Evolutionary conservation across 2,113 vertebrate genomes (phyloP).

Genomic region (Theristicus caerulescens): DNA sequence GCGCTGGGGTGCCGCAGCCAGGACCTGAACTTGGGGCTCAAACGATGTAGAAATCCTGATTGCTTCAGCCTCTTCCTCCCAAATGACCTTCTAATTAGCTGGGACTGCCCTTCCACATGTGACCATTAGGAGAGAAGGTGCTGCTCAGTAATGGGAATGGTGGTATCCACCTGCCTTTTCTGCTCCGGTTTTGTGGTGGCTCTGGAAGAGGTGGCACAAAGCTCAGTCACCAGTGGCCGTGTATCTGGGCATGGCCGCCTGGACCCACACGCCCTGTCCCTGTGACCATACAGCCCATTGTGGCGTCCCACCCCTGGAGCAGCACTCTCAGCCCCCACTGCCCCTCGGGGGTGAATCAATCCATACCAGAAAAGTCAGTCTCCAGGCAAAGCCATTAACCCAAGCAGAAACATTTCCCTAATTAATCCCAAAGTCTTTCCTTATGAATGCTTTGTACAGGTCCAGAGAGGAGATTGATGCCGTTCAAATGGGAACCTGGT

Average conservation of each 20-base stretch:
- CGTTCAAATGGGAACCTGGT: neutral
- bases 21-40: neutral
- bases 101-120: neutral
- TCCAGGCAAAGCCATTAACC: neutral
- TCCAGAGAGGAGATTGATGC: neutral
- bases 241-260: neutral
- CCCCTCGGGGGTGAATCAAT: neutral
- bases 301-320: neutral
- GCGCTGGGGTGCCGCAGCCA: rapidly evolving
- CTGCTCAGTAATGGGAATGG: neutral
- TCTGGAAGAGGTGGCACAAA: neutral
- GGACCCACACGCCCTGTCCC: neutral
- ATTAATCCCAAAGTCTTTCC: neutral
- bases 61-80: neutral
- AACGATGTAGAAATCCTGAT: neutral
- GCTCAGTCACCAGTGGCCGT: neutral
- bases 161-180: neutral
- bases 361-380: neutral
- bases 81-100: neutral
- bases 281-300: neutral
- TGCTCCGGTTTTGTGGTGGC: neutral
- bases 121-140: neutral
- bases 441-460: neutral
- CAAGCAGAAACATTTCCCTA: neutral
- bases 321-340: neutral